A percentile compares a stretch with the other conserved stretches of the same genome.
phyloP scores from a whole-genome alignment of 1,140 invertebrate genomes.

The Acromyrmex heyeri region DNA sequence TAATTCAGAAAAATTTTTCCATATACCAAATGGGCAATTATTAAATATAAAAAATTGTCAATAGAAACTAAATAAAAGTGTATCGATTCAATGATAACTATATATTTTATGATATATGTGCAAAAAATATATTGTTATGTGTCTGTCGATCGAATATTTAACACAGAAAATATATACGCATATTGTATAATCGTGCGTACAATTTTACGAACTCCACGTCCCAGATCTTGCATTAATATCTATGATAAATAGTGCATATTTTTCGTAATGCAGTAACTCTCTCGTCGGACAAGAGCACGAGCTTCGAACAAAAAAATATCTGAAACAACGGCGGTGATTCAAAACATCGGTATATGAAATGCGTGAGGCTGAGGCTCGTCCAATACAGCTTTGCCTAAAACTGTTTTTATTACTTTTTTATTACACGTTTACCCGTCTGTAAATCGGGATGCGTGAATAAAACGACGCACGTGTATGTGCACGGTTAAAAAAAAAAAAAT shows the following conservation, averaged over 20 bases:
- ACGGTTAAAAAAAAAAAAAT: slow-evolving; percentile 55
- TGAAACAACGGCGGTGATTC: slow-evolving; percentile 46
- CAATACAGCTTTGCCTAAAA: slow-evolving; percentile 55
- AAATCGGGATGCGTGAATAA: slow-evolving; percentile 41
- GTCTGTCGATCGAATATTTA: not conserved
- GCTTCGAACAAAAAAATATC: slow-evolving; percentile 41
- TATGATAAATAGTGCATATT: slow-evolving; percentile 43
- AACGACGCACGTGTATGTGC: not conserved
- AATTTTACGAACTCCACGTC: slow-evolving; percentile 18
- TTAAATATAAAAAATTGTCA: slow-evolving; percentile 1
- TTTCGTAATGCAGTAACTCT: slow-evolving; percentile 57
- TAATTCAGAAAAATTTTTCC: too few species aligned
- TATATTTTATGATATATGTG: not conserved
- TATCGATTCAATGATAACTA: not conserved
- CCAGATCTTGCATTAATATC: slow-evolving; percentile 42
- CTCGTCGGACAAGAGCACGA: not conserved
- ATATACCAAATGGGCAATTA: not conserved
- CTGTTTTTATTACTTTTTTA: slow-evolving; percentile 63
- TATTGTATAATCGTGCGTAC: not conserved
- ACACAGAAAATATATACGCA: slow-evolving; percentile 22
- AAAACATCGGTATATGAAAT: slow-evolving; percentile 55
- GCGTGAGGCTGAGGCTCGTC: slow-evolving; percentile 33
- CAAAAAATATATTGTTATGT: slow-evolving; percentile 31
- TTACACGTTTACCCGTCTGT: slow-evolving; percentile 29
- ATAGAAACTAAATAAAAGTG: not conserved